Evolutionary conservation across 2,113 vertebrate genomes (phyloP), one percentile per base, ranked within the genome.

Genomic region (Pelecanus crispus): DNA sequence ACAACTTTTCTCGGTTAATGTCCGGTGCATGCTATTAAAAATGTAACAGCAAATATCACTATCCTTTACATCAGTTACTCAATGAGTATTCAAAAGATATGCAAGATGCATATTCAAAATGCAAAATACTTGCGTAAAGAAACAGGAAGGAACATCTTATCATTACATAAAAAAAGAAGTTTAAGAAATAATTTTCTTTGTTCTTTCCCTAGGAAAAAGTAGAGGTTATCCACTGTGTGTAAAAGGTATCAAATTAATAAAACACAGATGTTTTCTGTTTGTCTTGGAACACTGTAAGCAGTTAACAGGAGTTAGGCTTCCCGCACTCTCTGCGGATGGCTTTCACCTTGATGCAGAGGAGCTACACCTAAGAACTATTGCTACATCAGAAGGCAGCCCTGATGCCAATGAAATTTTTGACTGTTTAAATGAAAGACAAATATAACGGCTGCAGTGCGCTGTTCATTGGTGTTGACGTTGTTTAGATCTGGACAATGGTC

Each of bases 1-100:
- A 50, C 49, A 6, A 20, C 65, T 17, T 5, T 6, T 9, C 79
- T 25, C 74, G 12, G 9, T 40, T 11, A 0, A 8, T 1, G n/a
- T 5, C 85, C 2, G 1, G 40, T 6, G 44, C 38, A 25, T 1
- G 9, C 31, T 34, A 4, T 1, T 7, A 10, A 22, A 79, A 59
- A 25, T 2, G 19, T 6, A 18, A 77, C n/a, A 52, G 25, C 63
- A n/a, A 42, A 6, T 14, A 56, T 3, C 66, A 7, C 18, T 59
- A 2, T 3, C 38, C 52, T 87, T 71, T 49, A 79, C 58, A 53
- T 2, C 13, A 61, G 25, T 12, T 12, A 14, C 16, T 32, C 47
- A 1, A 14, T 7, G 18, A 50, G 7, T 18, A 78, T 52, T 63
- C 52, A 40, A 83, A 74, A 84, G 26, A 49, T 12, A 75, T 1